Evolutionary conservation across 2,797 vertebrate genomes (phyloP).

Genomic region (Liasis olivaceus): DNA sequence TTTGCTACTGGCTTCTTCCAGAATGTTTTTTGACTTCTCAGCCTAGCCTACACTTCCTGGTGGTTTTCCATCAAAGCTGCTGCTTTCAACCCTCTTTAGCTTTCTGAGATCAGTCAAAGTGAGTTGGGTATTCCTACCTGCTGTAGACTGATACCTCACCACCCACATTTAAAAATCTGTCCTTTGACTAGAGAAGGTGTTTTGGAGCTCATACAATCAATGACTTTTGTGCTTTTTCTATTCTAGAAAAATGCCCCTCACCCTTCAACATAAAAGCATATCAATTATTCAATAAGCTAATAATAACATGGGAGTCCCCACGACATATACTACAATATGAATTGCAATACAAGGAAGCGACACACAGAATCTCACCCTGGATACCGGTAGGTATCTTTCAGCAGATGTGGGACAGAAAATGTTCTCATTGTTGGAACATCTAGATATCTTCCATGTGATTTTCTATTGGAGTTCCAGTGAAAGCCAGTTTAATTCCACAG

Average conservation of each 20-base stretch:
- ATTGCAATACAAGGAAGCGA: constrained; percentile 60
- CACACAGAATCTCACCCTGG: constrained; percentile 30
- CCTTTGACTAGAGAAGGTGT: background rate
- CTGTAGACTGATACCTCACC: background rate
- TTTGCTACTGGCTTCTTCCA: background rate
- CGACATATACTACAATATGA: constrained; percentile 4
- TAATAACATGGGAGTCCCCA: constrained; percentile 51
- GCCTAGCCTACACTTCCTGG: background rate
- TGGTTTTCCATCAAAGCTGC: background rate
- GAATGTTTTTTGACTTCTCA: background rate
- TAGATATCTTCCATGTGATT: background rate
- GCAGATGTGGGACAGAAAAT: background rate
- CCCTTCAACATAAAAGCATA: constrained; percentile 50
- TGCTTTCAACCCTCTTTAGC: background rate
- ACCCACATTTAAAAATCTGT: background rate
- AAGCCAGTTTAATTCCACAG: background rate
- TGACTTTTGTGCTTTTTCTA: constrained; percentile 11
- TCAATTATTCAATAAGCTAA: constrained; percentile 51
- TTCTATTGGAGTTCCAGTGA: background rate
- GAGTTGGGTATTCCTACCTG: background rate
- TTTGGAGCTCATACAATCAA: constrained; percentile 11
- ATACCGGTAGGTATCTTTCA: constrained; percentile 46
- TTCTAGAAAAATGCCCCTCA: constrained; percentile 61
- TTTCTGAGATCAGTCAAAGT: background rate
- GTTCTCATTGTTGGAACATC: background rate